A percentile compares a stretch with the other conserved stretches of the same genome.
Evolutionary conservation across 1,140 invertebrate species (phyloP).

Genomic region (Caenorhabditis tropicalis): DNA sequence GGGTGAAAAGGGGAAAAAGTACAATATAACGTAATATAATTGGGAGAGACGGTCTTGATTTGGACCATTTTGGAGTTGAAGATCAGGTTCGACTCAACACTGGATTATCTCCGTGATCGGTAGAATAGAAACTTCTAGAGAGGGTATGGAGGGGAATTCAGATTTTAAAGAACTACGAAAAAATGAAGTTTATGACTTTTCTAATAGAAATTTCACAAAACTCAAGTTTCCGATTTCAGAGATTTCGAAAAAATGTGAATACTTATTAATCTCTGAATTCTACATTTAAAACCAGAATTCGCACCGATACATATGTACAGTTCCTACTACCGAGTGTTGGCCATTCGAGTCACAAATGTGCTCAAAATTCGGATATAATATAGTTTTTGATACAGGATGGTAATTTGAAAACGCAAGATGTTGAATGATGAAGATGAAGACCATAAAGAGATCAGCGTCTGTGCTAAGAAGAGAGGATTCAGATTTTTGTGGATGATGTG

Average conservation of each 20-base stretch:
- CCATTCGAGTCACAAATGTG: no score
- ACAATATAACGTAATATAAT: no score
- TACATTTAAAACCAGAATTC: no score
- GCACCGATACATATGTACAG: no score
- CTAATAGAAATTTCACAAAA: background rate
- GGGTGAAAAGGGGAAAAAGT: background rate
- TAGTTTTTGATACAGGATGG: no score
- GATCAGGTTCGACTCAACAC: constrained; percentile 40
- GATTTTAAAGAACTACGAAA: background rate
- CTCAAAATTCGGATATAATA: no score
- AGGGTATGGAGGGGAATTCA: background rate
- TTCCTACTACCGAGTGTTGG: constrained; percentile 36
- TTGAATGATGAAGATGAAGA: constrained; percentile 10
- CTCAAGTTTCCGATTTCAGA: background rate
- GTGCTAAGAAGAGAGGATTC: background rate
- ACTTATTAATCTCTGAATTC: no score
- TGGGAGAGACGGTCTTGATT: background rate
- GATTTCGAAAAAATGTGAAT: background rate
- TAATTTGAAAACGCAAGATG: background rate
- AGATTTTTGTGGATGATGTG: background rate
- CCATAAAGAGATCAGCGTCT: constrained; percentile 33
- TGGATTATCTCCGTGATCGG: constrained; percentile 40
- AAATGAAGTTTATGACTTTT: background rate
- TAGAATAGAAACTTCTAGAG: background rate
- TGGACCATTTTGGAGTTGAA: constrained; percentile 32